Evolutionary conservation across 2,113 vertebrate genomes (phyloP).

Genomic region (Thermophis baileyi): DNA sequence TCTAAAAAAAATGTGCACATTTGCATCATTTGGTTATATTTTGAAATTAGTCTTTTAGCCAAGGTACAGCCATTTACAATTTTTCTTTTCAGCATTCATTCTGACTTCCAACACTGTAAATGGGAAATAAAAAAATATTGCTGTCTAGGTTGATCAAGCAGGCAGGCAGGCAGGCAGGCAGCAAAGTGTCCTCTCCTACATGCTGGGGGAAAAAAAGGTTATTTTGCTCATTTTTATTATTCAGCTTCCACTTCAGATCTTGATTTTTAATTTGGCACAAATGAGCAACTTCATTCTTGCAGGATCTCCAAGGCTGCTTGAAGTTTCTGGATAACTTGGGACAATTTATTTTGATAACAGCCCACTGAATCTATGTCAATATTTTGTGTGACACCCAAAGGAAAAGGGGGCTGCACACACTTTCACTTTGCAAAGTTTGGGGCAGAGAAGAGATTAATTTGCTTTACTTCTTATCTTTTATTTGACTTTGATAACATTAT

Average conservation of each 20-base stretch:
- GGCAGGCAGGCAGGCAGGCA: background rate
- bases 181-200: constrained; percentile 28
- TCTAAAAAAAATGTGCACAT: background rate
- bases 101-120: constrained; percentile 12
- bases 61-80: background rate
- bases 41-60: background rate
- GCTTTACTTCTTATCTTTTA: background rate
- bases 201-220: constrained; percentile 35
- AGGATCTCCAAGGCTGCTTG: constrained; percentile 15
- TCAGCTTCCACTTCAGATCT: constrained; percentile 27
- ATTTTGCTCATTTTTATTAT: constrained; percentile 43
- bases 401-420: background rate
- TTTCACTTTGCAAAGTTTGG: background rate
- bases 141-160: constrained; percentile 36
- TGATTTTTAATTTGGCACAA: constrained; percentile 41
- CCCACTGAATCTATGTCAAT: background rate
- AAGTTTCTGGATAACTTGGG: constrained; percentile 13
- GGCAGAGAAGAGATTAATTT: background rate
- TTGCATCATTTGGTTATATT: background rate
- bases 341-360: constrained; percentile 38
- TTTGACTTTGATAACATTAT: background rate
- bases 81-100: constrained; percentile 15
- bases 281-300: constrained; percentile 28
- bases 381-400: background rate
- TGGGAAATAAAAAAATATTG: background rate